Base-by-base conservation (phyloP, 2,113 vertebrate species). In the Heterochromis multidens region DNA sequence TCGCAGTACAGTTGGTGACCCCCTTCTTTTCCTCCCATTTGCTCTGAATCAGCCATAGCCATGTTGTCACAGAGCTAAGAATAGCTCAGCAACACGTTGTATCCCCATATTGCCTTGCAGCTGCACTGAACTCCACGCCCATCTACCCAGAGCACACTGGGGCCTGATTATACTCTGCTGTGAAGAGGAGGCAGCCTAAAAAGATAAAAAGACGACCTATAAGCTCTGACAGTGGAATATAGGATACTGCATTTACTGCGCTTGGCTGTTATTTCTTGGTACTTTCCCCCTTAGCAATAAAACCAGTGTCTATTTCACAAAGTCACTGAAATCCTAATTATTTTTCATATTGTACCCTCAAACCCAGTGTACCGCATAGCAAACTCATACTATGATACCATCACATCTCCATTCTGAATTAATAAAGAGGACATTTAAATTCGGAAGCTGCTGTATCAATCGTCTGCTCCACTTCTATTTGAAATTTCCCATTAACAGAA, bases 61-160 rank as follows among this genome's bases (percentile, higher is more conserved):
- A 31, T 93, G 92, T 88, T 91, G 91, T 88, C 90, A 93, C 72
- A 33, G 14, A 78, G 80, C 91, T 94, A 94, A 93, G 87, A 94
- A 95, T 94, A 95, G 92, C 86, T 86, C 79, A 74, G 89, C 83
- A 88, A 87, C 87, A 93, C 81, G 85, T 89, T 67, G 87, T 83
- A 83, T 91, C 62, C 85, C 81, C 82, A 79, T 81, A 83, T 60
- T 90, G 86, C 65, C 63, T 88, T 80, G 87, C 88, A 90, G 89
- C 89, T 91, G 88, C 81, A 90, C 84, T 80, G 72, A 87, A 60
- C 46, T 88, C 88, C 90, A 91, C 91, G 76, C 90, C 94, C 88
- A 87, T 89, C 60, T 81, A 76, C 35, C 83, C 91, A 67, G 65
- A 82, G 79, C 77, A 88, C 88, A 90, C 76, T 83, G 61, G 80